Percentiles rank a stretch among this genome's conserved stretches.
These are phyloP conservation scores for Leucoptera coffeella DNA, from an alignment of 2,888 invertebrate species.

Conservation along the genomic window DNA sequence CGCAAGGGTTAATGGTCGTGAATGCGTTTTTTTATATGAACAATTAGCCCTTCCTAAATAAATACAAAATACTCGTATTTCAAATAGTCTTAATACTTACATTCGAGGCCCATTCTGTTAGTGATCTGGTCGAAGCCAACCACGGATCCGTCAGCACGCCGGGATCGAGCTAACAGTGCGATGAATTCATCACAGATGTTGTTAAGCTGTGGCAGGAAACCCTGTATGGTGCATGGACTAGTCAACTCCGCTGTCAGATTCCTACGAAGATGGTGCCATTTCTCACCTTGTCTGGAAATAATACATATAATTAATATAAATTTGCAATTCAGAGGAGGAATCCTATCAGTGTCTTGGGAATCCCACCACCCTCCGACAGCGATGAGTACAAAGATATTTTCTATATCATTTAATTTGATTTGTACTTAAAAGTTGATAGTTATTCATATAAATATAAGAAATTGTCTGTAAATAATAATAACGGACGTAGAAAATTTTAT, in stretches of 20 bases:
- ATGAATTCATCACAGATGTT: slow-evolving; percentile 74
- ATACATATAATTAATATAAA: too few species aligned
- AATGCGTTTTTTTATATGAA: background rate
- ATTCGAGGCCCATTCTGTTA: slow-evolving; percentile 74
- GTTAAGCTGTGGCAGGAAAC: slow-evolving; percentile 69
- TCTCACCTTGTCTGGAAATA: slow-evolving; percentile 62
- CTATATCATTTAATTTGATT: too few species aligned
- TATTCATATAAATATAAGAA: too few species aligned
- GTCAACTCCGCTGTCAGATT: slow-evolving; percentile 70
- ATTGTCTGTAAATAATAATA: too few species aligned
- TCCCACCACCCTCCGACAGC: too few species aligned
- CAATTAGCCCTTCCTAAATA: background rate
- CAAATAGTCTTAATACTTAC: slow-evolving; percentile 28
- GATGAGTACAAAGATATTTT: too few species aligned
- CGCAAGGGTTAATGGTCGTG: too few species aligned
- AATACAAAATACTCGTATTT: background rate
- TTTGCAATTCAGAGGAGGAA: too few species aligned
- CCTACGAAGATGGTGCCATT: slow-evolving; percentile 68
- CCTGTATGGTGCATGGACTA: slow-evolving; percentile 67
- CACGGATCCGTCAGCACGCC: slow-evolving; percentile 44
- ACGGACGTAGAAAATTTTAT: too few species aligned
- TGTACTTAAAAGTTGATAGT: too few species aligned
- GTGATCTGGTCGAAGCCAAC: slow-evolving; percentile 65
- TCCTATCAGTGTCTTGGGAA: too few species aligned
- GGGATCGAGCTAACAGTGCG: slow-evolving; percentile 52